These are phyloP conservation scores for Drosophila aff. DNA, from an alignment of 1,140 invertebrate species.

Conservation along the genomic window DNA sequence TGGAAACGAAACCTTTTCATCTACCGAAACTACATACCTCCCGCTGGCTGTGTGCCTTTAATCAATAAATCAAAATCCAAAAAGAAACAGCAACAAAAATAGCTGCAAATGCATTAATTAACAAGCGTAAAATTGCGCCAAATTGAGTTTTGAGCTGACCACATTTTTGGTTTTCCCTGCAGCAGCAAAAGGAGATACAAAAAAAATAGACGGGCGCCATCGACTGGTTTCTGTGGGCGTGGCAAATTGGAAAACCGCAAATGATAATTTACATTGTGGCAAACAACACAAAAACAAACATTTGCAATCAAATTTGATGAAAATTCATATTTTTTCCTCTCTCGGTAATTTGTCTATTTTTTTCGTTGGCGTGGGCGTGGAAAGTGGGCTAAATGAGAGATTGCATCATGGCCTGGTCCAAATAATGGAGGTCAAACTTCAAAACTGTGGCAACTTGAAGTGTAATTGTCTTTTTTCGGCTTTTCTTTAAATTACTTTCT, in stretches of 20 bases:
- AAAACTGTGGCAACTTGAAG: slow-evolving; percentile 6
- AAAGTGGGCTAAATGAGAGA: slow-evolving; percentile 31
- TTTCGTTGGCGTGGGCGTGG: slow-evolving; percentile 36
- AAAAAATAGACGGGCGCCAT: slow-evolving; percentile 1
- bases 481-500: slow-evolving; percentile 1
- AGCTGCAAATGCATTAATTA: slow-evolving; percentile 62
- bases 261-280: slow-evolving; percentile 48
- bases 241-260: slow-evolving; percentile 55
- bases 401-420: slow-evolving; percentile 34
- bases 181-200: background rate
- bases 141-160: slow-evolving; percentile 57
- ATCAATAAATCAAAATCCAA: slow-evolving; percentile 45
- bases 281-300: slow-evolving; percentile 16
- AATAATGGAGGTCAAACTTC: slow-evolving; percentile 34
- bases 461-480: slow-evolving; percentile 40
- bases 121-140: slow-evolving; percentile 69
- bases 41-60: slow-evolving; percentile 11
- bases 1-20: slow-evolving; percentile 24
- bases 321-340: slow-evolving; percentile 38
- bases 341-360: slow-evolving; percentile 26
- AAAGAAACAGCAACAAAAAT: slow-evolving; percentile 16
- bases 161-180: slow-evolving; percentile 28
- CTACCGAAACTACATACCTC: background rate
- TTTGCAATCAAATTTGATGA: slow-evolving; percentile 50
- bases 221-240: slow-evolving; percentile 23